These are phyloP conservation scores for Diabrotica virgifera DNA, from an alignment of 1,140 invertebrate species.

Conservation along the genomic window DNA sequence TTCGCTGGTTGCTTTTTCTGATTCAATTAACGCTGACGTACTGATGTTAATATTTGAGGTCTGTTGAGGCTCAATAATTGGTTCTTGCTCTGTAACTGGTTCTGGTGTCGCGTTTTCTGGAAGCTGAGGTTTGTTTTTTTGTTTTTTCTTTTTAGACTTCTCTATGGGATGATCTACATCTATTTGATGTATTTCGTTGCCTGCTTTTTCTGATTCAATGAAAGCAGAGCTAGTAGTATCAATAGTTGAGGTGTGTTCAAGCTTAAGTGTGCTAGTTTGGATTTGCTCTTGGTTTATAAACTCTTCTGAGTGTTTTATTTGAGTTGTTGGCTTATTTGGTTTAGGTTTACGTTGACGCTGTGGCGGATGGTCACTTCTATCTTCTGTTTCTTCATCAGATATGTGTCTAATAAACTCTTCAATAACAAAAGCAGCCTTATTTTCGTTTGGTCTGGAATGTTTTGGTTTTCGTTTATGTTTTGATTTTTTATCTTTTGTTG, in stretches of 20 bases:
- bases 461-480: constrained; percentile 32
- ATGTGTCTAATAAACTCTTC: constrained; percentile 27
- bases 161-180: not conserved
- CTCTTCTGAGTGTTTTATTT: not conserved
- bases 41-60: too few species aligned
- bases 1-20: too few species aligned
- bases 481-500: constrained; percentile 25
- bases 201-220: too few species aligned
- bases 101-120: too few species aligned
- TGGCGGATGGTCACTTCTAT: not conserved
- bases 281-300: not conserved
- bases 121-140: too few species aligned
- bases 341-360: not conserved
- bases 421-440: constrained; percentile 27
- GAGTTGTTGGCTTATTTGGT: not conserved
- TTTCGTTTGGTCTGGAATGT: constrained; percentile 24
- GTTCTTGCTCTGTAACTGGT: not conserved
- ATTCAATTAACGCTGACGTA: too few species aligned
- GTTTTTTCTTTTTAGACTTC: not conserved
- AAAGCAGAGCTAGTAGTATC: too few species aligned
- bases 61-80: not conserved
- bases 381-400: constrained; percentile 20
- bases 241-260: too few species aligned
- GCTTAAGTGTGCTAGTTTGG: not conserved
- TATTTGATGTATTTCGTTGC: too few species aligned